These are phyloP conservation scores for Dorcus hopei DNA, from an alignment of 2,888 invertebrate genomes.

Conservation along the genomic window DNA sequence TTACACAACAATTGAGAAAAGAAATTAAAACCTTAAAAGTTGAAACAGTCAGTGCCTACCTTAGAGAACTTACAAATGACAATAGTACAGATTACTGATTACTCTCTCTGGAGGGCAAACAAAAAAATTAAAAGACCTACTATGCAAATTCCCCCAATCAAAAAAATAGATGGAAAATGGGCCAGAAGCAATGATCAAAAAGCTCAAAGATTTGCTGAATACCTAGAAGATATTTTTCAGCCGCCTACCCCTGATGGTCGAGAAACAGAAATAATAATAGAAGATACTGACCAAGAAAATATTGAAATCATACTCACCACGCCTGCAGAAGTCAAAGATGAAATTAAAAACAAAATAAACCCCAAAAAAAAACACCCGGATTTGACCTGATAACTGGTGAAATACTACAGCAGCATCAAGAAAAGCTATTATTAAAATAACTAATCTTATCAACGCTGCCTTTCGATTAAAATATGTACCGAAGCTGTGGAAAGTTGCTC, in stretches of 20 bases:
- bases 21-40: not conserved
- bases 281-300: no score
- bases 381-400: not conserved
- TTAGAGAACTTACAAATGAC: not conserved
- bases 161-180: not conserved
- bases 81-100: not conserved
- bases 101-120: no score
- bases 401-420: not conserved
- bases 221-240: not conserved
- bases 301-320: no score
- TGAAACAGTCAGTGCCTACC: not conserved
- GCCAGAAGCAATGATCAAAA: no score
- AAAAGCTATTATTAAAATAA: not conserved
- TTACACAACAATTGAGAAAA: not conserved
- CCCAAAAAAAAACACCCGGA: not conserved
- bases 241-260: not conserved
- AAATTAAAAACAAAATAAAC: no score
- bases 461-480: not conserved
- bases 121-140: not conserved
- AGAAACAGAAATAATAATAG: no score
- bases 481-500: no score
- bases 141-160: not conserved
- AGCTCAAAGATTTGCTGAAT: not conserved
- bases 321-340: no score
- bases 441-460: not conserved